phyloP scores from a whole-genome alignment of 2,113 vertebrate species.

The Archilochus colubris region DNA sequence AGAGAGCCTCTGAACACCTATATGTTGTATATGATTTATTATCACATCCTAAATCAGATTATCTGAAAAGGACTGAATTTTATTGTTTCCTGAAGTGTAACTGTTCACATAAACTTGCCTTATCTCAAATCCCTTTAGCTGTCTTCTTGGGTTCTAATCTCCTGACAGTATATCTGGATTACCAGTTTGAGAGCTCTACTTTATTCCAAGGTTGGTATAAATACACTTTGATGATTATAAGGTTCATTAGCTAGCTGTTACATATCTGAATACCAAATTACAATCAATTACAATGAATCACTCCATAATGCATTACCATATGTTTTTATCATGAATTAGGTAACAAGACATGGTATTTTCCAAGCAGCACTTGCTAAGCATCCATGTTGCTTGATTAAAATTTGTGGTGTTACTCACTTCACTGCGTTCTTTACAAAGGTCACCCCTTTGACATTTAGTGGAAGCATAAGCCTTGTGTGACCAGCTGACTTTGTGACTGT shows the following conservation, averaged over 20 bases:
- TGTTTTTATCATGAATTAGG: background rate
- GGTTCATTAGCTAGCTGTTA: background rate
- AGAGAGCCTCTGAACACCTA: background rate
- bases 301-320: background rate
- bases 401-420: background rate
- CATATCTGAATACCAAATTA: too few species aligned
- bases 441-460: background rate
- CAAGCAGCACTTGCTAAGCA: background rate
- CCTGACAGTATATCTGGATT: background rate
- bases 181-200: background rate
- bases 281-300: background rate
- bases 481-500: rapidly evolving
- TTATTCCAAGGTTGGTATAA: background rate
- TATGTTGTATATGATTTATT: background rate
- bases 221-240: background rate
- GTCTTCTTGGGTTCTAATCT: background rate
- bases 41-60: background rate
- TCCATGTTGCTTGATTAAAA: background rate
- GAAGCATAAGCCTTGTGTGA: rapidly evolving
- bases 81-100: background rate
- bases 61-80: background rate
- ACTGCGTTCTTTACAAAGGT: background rate
- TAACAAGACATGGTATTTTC: background rate
- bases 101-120: background rate
- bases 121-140: background rate